Evolutionary conservation across 2,113 vertebrate genomes (phyloP).

Genomic region (Manacus vitellinus): DNA sequence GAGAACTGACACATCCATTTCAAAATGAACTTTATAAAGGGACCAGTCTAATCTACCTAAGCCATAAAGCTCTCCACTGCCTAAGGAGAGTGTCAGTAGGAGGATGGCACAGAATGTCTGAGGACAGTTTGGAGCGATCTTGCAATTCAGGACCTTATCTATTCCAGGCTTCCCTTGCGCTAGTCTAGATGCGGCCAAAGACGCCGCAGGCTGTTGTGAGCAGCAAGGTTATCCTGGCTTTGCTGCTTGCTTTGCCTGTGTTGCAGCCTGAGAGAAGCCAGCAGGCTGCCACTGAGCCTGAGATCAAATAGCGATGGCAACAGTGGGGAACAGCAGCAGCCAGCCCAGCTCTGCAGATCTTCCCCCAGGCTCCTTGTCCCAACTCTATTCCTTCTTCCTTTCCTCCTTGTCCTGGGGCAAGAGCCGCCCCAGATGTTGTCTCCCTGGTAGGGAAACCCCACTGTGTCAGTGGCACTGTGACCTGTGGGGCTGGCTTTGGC

Average conservation of each 20-base stretch:
- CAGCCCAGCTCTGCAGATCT: neutral
- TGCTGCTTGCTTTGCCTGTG: neutral
- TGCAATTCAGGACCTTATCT: neutral
- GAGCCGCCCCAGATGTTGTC: neutral
- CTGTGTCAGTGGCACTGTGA: fast-evolving
- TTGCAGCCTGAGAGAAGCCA: neutral
- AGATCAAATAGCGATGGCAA: neutral
- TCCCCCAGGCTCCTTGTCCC: neutral
- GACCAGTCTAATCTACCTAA: neutral
- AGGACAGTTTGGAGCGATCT: neutral
- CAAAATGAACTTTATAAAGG: neutral
- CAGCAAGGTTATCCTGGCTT: conserved; percentile 13
- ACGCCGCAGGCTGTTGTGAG: neutral
- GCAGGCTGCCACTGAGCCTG: neutral
- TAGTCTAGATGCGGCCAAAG: neutral
- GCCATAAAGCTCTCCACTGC: neutral
- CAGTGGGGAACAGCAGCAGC: neutral
- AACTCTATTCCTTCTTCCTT: neutral
- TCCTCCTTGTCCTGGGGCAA: neutral
- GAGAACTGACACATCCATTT: neutral
- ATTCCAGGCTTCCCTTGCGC: neutral
- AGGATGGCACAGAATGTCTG: neutral
- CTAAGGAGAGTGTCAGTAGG: neutral
- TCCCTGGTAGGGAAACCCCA: neutral
- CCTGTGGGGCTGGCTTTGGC: neutral